Base-by-base conservation (phyloP, 2,888 invertebrate species). In the Chrysomela aeneicollis region DNA sequence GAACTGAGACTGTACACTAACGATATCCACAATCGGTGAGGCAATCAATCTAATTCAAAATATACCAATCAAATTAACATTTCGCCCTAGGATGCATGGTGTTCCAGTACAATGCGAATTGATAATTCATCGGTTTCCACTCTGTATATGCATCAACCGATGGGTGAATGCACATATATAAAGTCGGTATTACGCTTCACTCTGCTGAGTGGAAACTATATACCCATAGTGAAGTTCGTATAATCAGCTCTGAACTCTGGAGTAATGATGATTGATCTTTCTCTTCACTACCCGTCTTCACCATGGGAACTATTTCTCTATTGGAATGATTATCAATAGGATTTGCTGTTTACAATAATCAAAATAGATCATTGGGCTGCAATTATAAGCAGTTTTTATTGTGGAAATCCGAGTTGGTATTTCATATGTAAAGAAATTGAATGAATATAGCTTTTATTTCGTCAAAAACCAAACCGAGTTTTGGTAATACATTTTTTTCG, bases 21-120 rank as follows among this genome's bases (percentile, higher is more conserved):
- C 62, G 63, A 71, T 71, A 68, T 51, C 54, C 52, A 51, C 63
- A 49, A 51, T 63, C 66, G 55, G 61, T 54, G 64, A 37, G 55
- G 68, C 67, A 72, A 69, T 71, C 70, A 69, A 71, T 71, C 64
- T 60, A 69, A 60, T 65, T 64, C 61, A 59, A 62, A 69, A 67
- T 65, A 60, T 66, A 68, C 68, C 68, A 72, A 73, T 71, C 69
- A 65, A 63, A 67, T 66, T 61, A 69, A 66, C 62, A 55, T 63
- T 62, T 62, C 32, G 26, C 54, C 51, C 49, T 54, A 18, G 47
- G 42, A 59, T 18, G 52, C 59, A 54, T 61, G 22, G 51, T 53
- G 21, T 55, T 22, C 52, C 49, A 35, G 46, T 50, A 37, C 53
- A 54, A 54, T 67, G 1, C 37, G 17, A 61, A 63, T 67, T 52